phyloP scores from a whole-genome alignment of 2,888 invertebrate genomes.

The Creontiades dilutus region DNA sequence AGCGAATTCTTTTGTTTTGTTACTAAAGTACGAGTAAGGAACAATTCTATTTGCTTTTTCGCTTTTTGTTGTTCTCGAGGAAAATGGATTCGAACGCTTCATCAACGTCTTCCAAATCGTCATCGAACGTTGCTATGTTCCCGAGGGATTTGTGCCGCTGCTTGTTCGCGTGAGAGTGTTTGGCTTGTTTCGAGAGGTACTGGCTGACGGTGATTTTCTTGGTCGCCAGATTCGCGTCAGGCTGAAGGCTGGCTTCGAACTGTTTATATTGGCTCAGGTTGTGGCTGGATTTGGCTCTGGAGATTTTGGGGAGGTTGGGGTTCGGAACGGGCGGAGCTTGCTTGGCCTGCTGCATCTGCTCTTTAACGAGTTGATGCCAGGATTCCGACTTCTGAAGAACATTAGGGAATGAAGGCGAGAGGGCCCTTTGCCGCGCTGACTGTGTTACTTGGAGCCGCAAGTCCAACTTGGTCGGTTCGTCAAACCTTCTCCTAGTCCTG shows the following conservation, averaged over 20 bases:
- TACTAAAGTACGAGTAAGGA: conserved; percentile 6
- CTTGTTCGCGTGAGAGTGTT: conserved; percentile 76
- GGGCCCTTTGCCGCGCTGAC: conserved; percentile 69
- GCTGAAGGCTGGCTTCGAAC: conserved; percentile 88
- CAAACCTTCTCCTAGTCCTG: conserved; percentile 81
- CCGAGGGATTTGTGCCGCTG: conserved; percentile 69
- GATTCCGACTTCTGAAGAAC: conserved; percentile 87
- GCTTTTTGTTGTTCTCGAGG: conserved; percentile 75
- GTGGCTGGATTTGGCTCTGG: conserved; percentile 87
- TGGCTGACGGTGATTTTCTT: conserved; percentile 88
- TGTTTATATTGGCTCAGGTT: conserved; percentile 87
- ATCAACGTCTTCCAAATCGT: conserved; percentile 84
- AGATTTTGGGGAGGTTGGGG: conserved; percentile 74
- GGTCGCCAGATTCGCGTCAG: conserved; percentile 82
- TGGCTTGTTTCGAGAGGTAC: conserved; percentile 81
- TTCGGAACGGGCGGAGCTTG: conserved; percentile 75
- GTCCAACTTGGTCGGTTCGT: conserved; percentile 73
- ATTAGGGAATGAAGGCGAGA: conserved; percentile 75
- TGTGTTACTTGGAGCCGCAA: conserved; percentile 72
- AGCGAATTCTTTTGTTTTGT: conserved; percentile 23
- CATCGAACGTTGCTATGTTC: conserved; percentile 81
- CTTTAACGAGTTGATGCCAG: conserved; percentile 86
- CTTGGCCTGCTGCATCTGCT: conserved; percentile 77
- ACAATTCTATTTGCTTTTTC: conserved; percentile 72
- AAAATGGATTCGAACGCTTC: conserved; percentile 93